Evolutionary conservation across 2,113 vertebrate species (phyloP), one percentile per base, ranked within the genome.

Genomic region (Notarius quadriscutis): DNA sequence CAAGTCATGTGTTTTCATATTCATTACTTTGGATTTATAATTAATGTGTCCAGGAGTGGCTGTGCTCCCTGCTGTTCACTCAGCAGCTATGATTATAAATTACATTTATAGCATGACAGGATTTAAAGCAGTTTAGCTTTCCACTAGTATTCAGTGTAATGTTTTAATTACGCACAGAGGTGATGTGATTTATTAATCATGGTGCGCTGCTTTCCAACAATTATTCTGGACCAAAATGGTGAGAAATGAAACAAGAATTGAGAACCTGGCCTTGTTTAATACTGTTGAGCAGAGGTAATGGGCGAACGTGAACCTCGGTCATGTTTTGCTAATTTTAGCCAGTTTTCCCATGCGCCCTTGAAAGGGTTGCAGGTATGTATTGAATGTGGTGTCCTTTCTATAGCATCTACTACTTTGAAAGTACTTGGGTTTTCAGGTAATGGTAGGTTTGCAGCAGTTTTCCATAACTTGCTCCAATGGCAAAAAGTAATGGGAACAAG

Each of bases 301-400:
- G 87, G 86, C 77, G 87, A 89, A 90, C 85, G 48, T 74, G 82
- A 79, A 86, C 86, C 62, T 53, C 62, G 78, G 51, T 78, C 55
- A 77, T 90, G 58, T 87, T 89, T 85, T 55, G 41, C 83, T 75
- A 62, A 87, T 83, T 79, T 27, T 34, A 20, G 65, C 30, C 62
- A 83, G 51, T 69, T 51, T 81, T 15, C 51, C 60, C 11, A 67
- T 62, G 10, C 55, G 79, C 84, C 85, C 50, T 84, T 65, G 72
- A 81, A 55, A 77, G 57, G 60, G 58, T 12, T 55, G 17, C 18
- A 22, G 63, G 22, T 60, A n/a, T 20, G 63, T 17, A 20, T 6
- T 5, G 71, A 9, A 41, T 74, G 17, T 74, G 7, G 34, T 74
- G 71, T 74, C 34, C 34, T 41, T 8, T 74, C 2, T 4, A 20